Conservation (phyloP, 2,113 vertebrate species). For the Ictalurus furcatus region DNA sequence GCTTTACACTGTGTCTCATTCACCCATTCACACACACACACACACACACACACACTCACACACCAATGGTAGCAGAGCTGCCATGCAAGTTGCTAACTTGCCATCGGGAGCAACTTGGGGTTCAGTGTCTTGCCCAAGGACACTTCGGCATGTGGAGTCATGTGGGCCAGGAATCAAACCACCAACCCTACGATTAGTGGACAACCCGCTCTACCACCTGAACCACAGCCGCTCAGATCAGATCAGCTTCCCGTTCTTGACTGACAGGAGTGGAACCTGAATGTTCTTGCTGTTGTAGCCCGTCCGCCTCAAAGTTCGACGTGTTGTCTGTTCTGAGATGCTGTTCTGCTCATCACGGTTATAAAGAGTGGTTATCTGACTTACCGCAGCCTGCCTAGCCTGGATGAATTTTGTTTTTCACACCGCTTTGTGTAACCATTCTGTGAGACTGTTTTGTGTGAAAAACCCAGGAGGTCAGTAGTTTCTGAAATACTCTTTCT, state of each 20-base stretch:
- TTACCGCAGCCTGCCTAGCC: neutral
- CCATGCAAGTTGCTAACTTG: no score
- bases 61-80: no score
- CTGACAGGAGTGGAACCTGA: neutral
- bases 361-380: neutral
- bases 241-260: neutral
- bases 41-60: no score
- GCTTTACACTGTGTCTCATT: no score
- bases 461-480: neutral
- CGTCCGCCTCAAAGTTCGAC: neutral
- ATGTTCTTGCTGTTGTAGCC: neutral
- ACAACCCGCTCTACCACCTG: no score
- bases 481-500: neutral
- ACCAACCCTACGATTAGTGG: no score
- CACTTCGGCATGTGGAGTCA: no score
- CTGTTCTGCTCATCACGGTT: neutral
- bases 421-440: neutral
- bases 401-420: neutral
- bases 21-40: no score
- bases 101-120: no score
- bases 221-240: no score
- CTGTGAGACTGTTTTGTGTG: neutral
- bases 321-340: neutral
- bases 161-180: no score
- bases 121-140: no score